Evolutionary conservation across 2,113 vertebrate genomes (phyloP).

Genomic region (Argyrosomus japonicus): DNA sequence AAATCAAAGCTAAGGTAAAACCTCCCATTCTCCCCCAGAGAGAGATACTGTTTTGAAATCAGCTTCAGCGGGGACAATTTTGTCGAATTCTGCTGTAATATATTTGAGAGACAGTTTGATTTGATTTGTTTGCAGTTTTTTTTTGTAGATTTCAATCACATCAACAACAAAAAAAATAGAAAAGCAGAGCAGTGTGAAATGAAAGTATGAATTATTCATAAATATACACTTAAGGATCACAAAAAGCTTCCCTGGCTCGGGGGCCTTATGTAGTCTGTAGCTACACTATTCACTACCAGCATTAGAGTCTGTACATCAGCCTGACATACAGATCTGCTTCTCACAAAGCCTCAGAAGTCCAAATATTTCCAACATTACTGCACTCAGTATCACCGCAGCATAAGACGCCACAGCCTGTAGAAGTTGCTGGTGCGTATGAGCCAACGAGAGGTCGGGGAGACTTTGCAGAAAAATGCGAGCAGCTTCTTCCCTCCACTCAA

Average conservation of each 20-base stretch:
- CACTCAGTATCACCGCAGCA: not conserved
- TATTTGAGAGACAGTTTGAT: constrained; percentile 36
- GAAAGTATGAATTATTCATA: constrained; percentile 60
- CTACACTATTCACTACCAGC: constrained; percentile 12
- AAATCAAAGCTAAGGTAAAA: not conserved
- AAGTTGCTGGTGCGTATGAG: constrained; percentile 3
- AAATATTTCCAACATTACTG: constrained; percentile 27
- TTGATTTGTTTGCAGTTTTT: constrained; percentile 28
- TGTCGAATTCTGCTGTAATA: not conserved
- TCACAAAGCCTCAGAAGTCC: constrained; percentile 16
- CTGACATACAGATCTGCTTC: constrained; percentile 15
- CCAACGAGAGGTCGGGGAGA: not conserved
- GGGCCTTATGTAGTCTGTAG: not conserved
- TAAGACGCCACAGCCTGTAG: not conserved
- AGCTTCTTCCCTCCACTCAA: constrained; percentile 7
- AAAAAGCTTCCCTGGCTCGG: constrained; percentile 27
- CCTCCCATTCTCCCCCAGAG: not conserved
- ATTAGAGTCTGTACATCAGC: constrained; percentile 23
- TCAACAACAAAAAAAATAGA: not conserved
- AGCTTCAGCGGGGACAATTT: constrained; percentile 3
- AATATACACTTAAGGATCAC: constrained; percentile 43
- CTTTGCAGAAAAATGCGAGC: not conserved
- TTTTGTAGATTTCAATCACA: constrained; percentile 40
- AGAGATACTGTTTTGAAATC: not conserved
- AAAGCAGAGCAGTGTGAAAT: constrained; percentile 46